Percentiles rank a stretch among this genome's conserved stretches.
phyloP scores from a whole-genome alignment of 2,797 vertebrate genomes.

The Phalloptychus januarius region DNA sequence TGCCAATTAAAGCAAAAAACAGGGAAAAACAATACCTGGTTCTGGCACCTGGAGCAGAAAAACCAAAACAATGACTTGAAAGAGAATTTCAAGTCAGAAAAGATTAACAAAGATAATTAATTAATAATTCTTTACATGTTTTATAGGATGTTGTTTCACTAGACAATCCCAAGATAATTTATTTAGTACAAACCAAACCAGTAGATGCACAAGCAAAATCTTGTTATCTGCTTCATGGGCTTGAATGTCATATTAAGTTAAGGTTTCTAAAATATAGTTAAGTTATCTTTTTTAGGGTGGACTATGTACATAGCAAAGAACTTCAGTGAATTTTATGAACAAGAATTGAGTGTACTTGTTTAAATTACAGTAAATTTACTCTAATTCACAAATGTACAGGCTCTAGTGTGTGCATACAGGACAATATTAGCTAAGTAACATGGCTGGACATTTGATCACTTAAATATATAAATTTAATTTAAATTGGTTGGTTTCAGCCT shows the following conservation, averaged over 20 bases:
- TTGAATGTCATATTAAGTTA: neutral
- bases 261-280: neutral
- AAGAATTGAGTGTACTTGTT: neutral
- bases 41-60: slow-evolving; percentile 10
- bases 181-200: neutral
- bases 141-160: neutral
- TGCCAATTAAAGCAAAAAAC: neutral
- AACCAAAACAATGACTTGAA: slow-evolving; percentile 6
- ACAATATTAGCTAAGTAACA: neutral
- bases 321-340: neutral
- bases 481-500: neutral
- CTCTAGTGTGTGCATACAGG: neutral
- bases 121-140: neutral
- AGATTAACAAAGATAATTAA: neutral
- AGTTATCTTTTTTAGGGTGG: neutral
- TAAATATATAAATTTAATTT: too few relatives aligned
- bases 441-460: neutral
- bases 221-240: neutral
- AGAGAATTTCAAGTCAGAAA: neutral
- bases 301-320: neutral
- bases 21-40: neutral
- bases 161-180: neutral
- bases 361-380: neutral
- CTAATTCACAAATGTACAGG: neutral
- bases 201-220: neutral